phyloP scores from a whole-genome alignment of 1,140 invertebrate species.

The Pseudomyrmex flavicornis region DNA sequence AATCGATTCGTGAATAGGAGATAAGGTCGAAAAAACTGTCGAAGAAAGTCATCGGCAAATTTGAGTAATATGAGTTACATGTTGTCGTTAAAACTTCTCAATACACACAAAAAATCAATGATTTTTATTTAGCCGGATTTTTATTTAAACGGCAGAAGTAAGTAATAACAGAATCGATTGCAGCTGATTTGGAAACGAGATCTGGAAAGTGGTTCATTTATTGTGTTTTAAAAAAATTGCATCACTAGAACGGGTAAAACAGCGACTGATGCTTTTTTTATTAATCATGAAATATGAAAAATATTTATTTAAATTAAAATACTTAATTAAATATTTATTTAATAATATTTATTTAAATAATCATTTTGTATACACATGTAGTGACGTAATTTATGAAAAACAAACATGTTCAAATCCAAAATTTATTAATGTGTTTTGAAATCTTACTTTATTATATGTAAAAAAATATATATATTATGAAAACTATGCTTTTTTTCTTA shows the following conservation, averaged over 20 bases:
- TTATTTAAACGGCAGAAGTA: slow-evolving; percentile 40
- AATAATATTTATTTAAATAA: too few relatives aligned
- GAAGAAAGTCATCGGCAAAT: slow-evolving; percentile 47
- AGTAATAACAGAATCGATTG: slow-evolving; percentile 8
- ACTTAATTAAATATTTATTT: too few relatives aligned
- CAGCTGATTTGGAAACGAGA: slow-evolving; percentile 19
- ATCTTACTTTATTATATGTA: neutral
- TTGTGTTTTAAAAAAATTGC: slow-evolving; percentile 10
- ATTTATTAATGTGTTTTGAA: too few relatives aligned
- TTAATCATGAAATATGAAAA: neutral
- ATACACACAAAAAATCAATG: slow-evolving; percentile 39
- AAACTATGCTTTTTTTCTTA: too few relatives aligned
- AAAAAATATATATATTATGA: neutral
- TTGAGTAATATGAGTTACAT: slow-evolving; percentile 28
- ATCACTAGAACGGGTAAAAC: neutral
- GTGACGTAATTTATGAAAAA: too few relatives aligned
- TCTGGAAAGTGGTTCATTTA: slow-evolving; percentile 26
- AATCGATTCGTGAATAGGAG: slow-evolving; percentile 44
- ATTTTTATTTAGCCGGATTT: slow-evolving; percentile 51
- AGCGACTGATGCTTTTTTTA: too few relatives aligned
- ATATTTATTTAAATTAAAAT: neutral
- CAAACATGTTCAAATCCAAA: too few relatives aligned
- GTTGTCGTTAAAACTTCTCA: slow-evolving; percentile 24
- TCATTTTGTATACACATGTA: too few relatives aligned
- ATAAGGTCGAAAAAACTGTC: slow-evolving; percentile 10